Base-by-base conservation (phyloP, 2,113 vertebrate species). In the Okapia johnstoni region DNA sequence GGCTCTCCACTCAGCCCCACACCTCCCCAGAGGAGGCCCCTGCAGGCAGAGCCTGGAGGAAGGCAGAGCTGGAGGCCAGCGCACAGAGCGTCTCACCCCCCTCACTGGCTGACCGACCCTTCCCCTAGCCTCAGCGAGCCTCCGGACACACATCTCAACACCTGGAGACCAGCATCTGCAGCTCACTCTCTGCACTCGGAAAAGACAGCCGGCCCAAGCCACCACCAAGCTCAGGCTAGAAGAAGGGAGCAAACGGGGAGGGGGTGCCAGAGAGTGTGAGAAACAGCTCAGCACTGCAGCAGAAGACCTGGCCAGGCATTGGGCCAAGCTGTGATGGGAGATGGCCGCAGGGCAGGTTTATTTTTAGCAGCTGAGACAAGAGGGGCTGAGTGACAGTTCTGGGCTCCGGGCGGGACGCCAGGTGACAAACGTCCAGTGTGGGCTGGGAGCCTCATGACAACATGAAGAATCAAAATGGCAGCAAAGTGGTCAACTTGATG, bases 361-460 rank as follows among this genome's bases (percentile, higher is more conserved):
- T 97, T 97, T 98, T 98, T 97, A 95, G 89, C 76, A 6, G 17
- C 25, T 92, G 63, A 81, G 73, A 96, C 79, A 85, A 70, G 84
- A 96, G 95, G 76, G 94, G 58, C 96, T 93, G 61, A 81, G 87
- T 96, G 86, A 87, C 55, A 81, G 60, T 80, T 63, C 70, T 76
- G 40, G 76, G 90, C 48, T 94, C 81, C 28, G 88, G 93, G 80
- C 76, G 36, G 48, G 54, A 96, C 14, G 92, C 97, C 95, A 66
- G 88, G 61, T 86, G 89, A 58, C 88, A 79, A 95, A 76, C 30
- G 43, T 52, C 80, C 43, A 36, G 28, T 30, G 63, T 36, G 43
- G 50, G 60, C 77, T 88, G 36, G 88, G 21, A 85, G 50, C 90
- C 93, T 86, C 26, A 7, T 28, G 57, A 60, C 48, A 94, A 77